Conservation (phyloP, 1,140 invertebrate species). For the Muscidifurax raptorellus region DNA sequence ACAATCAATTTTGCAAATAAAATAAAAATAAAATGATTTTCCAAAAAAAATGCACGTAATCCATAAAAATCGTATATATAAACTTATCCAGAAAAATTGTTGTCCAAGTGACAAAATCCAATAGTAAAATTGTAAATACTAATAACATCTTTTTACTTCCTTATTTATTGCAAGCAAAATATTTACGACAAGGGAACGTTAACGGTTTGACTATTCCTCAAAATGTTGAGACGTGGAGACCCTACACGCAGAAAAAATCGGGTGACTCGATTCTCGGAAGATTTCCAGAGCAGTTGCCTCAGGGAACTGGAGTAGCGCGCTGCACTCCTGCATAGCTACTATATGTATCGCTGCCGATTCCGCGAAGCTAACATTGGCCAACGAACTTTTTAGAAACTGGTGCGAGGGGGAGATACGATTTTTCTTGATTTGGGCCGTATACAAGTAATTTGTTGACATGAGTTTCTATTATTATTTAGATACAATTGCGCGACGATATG, state of each 20-base stretch:
- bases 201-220: neutral
- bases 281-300: slow-evolving; percentile 22
- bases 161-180: neutral
- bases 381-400: neutral
- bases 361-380: neutral
- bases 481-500: no score
- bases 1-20: slow-evolving; percentile 28
- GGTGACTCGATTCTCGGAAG: slow-evolving; percentile 5
- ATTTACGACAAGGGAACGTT: neutral
- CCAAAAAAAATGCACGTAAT: no score
- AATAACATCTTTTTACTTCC: no score
- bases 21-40: neutral
- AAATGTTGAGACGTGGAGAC: neutral
- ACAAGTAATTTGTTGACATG: neutral
- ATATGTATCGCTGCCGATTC: neutral
- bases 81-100: no score
- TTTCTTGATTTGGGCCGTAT: neutral
- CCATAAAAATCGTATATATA: neutral
- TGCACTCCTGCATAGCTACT: neutral
- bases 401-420: neutral
- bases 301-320: neutral
- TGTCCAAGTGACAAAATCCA: no score
- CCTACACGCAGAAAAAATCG: neutral
- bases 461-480: neutral
- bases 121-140: no score